Conservation (phyloP, 2,888 invertebrate species). For the Cordylochernes scorpioides region DNA sequence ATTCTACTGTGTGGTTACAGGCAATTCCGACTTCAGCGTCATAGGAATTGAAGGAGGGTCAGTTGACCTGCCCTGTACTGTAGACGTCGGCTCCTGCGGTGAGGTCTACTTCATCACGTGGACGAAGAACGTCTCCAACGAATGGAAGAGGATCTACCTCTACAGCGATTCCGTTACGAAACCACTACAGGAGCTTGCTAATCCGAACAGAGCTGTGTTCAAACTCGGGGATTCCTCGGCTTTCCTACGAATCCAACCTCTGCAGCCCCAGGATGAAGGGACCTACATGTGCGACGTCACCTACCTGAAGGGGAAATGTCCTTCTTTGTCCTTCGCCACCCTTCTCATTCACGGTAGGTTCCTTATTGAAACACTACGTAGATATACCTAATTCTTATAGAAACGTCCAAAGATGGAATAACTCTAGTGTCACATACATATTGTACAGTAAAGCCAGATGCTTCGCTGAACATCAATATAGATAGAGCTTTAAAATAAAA, state of each 20-base stretch:
- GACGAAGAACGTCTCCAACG: conserved; percentile 19
- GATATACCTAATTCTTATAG: too few relatives aligned
- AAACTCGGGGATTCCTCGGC: not conserved
- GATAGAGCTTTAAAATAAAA: too few relatives aligned
- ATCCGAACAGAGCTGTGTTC: conserved; percentile 5
- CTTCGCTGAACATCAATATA: too few relatives aligned
- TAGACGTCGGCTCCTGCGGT: conserved; percentile 39
- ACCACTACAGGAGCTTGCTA: conserved; percentile 8
- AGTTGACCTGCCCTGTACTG: conserved; percentile 40
- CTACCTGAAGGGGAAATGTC: conserved; percentile 14
- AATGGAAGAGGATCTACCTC: conserved; percentile 12
- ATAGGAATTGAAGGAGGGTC: conserved; percentile 9
- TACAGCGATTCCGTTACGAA: conserved; percentile 12
- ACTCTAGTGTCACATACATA: too few relatives aligned
- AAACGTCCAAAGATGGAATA: too few relatives aligned
- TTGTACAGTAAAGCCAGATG: too few relatives aligned
- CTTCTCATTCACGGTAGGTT: conserved; percentile 4
- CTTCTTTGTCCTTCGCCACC: conserved; percentile 11
- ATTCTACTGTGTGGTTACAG: too few relatives aligned
- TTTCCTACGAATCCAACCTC: conserved; percentile 33
- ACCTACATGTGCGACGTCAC: conserved; percentile 41
- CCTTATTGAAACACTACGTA: too few relatives aligned
- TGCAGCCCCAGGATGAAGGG: conserved; percentile 44
- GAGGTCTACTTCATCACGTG: conserved; percentile 57
- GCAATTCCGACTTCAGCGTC: too few relatives aligned